Conservation (phyloP, 2,888 invertebrate species). For the Clanis bilineata region DNA sequence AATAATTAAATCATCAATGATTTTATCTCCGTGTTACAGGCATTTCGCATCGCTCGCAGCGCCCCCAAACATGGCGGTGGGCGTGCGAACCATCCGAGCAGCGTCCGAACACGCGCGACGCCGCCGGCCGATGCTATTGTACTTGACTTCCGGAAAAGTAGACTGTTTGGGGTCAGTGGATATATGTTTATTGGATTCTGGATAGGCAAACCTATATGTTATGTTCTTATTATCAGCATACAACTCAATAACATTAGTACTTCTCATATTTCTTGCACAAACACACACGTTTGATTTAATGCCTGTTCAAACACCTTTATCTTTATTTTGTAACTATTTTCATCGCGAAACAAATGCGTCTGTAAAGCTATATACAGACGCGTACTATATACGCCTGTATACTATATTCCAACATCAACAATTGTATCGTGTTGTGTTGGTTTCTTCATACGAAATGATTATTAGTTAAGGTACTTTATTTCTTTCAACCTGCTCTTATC, state of each 20-base stretch:
- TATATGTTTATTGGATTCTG: constrained; percentile 21
- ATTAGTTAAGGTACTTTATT: no score
- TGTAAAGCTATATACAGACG: no score
- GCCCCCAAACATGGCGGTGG: constrained; percentile 26
- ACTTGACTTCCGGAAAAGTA: constrained; percentile 70
- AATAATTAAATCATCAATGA: constrained; percentile 60
- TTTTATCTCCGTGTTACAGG: constrained; percentile 25
- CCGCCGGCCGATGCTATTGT: constrained; percentile 50
- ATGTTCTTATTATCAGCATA: not conserved
- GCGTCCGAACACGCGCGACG: constrained; percentile 25
- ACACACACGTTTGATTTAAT: not conserved
- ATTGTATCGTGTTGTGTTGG: no score
- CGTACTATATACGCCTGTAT: no score
- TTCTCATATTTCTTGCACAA: not conserved
- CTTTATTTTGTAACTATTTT: not conserved
- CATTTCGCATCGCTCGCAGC: not conserved
- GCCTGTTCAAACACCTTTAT: not conserved
- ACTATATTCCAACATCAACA: no score
- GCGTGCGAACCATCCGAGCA: constrained; percentile 19
- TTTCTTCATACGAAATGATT: no score
- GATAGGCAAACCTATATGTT: not conserved
- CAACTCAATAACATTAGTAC: not conserved
- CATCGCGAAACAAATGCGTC: not conserved
- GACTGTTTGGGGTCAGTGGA: constrained; percentile 63
- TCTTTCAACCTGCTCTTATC: no score